Evolutionary conservation across 2,113 vertebrate species (phyloP).

Genomic region (Choloepus hoffmanni): DNA sequence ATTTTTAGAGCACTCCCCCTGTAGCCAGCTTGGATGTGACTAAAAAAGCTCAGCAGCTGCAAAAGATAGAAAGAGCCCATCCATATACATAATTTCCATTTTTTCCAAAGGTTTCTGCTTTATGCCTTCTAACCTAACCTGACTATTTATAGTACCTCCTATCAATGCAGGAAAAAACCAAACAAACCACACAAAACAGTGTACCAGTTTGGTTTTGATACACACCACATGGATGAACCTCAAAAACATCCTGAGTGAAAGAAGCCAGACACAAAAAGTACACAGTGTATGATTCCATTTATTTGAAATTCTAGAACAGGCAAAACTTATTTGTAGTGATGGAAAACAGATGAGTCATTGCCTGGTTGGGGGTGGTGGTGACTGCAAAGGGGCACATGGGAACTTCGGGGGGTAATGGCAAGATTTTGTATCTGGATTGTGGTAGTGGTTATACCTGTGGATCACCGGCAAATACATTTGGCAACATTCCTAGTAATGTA

Average conservation of each 20-base stretch:
- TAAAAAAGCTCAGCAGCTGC: not conserved
- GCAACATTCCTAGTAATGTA: not conserved
- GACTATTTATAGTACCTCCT: not conserved
- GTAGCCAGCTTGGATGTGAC: not conserved
- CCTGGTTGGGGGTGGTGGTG: not conserved
- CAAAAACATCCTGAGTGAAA: slow-evolving; percentile 46
- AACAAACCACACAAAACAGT: not conserved
- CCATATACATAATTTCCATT: not conserved
- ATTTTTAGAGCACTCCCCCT: not conserved
- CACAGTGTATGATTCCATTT: slow-evolving; percentile 40
- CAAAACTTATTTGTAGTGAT: slow-evolving; percentile 51
- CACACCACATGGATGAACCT: not conserved
- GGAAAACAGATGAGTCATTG: slow-evolving; percentile 19
- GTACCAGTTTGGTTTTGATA: slow-evolving; percentile 36
- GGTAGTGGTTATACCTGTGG: not conserved
- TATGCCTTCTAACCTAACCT: not conserved
- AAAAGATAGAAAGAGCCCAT: not conserved
- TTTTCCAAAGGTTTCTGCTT: not conserved
- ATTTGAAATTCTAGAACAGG: slow-evolving; percentile 56
- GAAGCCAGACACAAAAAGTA: slow-evolving; percentile 65
- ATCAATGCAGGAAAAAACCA: not conserved
- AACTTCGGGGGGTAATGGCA: not conserved
- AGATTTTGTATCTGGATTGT: not conserved
- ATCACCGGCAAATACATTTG: not conserved
- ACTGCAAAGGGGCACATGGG: not conserved